These are phyloP conservation scores for Ochotona princeps DNA, from an alignment of 2,113 vertebrate species.

Conservation along the genomic window DNA sequence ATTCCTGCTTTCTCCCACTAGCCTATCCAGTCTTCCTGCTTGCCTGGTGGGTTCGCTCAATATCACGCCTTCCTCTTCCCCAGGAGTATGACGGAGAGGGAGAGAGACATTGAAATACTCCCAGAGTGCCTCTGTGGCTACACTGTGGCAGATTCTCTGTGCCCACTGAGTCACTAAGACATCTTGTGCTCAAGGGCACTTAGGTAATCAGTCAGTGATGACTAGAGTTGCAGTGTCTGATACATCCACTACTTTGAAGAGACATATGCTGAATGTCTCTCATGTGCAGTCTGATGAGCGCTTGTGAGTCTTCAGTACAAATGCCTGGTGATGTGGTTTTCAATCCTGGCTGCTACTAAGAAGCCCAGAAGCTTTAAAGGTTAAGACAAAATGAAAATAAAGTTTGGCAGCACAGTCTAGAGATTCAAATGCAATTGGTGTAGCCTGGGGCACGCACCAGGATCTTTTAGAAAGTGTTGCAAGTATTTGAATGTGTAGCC, in stretches of 20 bases:
- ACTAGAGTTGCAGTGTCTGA: neutral
- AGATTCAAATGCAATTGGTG: neutral
- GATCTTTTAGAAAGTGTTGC: neutral
- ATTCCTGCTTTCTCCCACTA: neutral
- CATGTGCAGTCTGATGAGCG: neutral
- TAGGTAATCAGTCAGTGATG: neutral
- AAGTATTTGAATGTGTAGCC: neutral
- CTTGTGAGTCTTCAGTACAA: neutral
- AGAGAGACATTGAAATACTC: neutral
- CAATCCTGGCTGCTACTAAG: neutral
- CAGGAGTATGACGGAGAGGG: neutral
- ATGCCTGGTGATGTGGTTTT: neutral
- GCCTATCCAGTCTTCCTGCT: neutral
- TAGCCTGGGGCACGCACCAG: neutral
- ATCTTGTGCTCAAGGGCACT: neutral
- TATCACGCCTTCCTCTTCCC: neutral
- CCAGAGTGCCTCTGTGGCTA: neutral
- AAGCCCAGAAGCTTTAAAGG: constrained; percentile 43
- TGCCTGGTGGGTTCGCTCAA: neutral
- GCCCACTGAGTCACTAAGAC: neutral
- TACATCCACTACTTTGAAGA: neutral
- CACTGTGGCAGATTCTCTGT: neutral
- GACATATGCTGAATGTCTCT: neutral
- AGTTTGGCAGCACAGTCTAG: neutral
- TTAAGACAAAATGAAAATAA: neutral